Evolutionary conservation across 30 jellyfish, hydroid and myxozoan species (phyloP).

Genomic region (Nemopilema nomurai): DNA sequence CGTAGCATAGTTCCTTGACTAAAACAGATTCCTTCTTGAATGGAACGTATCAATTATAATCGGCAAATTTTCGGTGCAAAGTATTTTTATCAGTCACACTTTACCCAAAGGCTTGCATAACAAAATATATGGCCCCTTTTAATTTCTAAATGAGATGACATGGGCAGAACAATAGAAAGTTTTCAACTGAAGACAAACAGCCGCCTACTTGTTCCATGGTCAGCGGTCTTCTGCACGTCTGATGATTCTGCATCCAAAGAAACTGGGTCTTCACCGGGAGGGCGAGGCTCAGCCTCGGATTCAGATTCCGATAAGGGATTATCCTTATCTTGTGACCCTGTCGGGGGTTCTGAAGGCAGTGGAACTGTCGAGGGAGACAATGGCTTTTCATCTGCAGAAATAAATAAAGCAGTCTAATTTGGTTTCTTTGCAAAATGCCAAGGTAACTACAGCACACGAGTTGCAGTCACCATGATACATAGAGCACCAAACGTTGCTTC

Average conservation of each 20-base stretch:
- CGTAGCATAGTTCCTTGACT: too few species aligned
- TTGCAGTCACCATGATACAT: too few species aligned
- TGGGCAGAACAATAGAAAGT: neutral
- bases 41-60: too few species aligned
- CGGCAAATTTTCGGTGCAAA: too few species aligned
- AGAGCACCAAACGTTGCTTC: too few species aligned
- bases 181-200: neutral
- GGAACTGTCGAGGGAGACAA: slow-evolving; percentile 72
- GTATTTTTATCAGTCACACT: too few species aligned
- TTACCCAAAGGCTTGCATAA: neutral
- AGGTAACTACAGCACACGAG: too few species aligned
- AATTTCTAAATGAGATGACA: too few species aligned
- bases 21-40: too few species aligned
- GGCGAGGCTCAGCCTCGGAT: slow-evolving; percentile 70
- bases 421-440: too few species aligned
- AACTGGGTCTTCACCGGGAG: slow-evolving; percentile 66
- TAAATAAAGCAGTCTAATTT: too few species aligned
- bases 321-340: slow-evolving; percentile 3
- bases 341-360: slow-evolving; percentile 59
- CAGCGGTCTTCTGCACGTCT: neutral
- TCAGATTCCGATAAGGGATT: slow-evolving; percentile 44
- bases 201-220: slow-evolving; percentile 9
- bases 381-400: slow-evolving; percentile 32
- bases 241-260: neutral
- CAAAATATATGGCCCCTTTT: neutral